Conservation (phyloP, 92 coral and sea anemone species). For the Montipora capitata region DNA sequence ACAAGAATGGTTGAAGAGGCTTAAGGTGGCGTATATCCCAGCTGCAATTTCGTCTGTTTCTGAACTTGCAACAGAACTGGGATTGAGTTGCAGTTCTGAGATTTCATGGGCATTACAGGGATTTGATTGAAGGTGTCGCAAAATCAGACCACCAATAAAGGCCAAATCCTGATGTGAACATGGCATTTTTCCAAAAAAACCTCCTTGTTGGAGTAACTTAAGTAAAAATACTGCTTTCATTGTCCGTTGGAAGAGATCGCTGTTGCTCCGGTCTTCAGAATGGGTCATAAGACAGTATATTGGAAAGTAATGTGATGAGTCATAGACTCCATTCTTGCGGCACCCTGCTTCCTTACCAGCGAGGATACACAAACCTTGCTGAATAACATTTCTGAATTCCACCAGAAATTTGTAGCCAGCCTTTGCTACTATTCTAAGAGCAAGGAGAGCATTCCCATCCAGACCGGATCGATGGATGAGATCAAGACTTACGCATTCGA, state of each 20-base stretch:
- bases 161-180: constrained; percentile 50
- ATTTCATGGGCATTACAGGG: constrained; percentile 99
- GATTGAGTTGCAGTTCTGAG: constrained; percentile 88
- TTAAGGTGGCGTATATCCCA: constrained; percentile 92
- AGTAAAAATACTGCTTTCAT: constrained; percentile 84
- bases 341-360: constrained; percentile 54
- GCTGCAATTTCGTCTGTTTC: constrained; percentile 95
- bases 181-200: constrained; percentile 42
- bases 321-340: constrained; percentile 65
- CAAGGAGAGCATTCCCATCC: constrained; percentile 89
- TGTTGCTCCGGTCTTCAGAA: constrained; percentile 76
- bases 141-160: constrained; percentile 84
- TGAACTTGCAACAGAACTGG: constrained; percentile 88
- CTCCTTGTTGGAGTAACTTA: constrained; percentile 79
- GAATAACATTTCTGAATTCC: constrained; percentile 44
- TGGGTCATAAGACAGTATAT: constrained; percentile 94
- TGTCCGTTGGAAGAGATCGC: constrained; percentile 94
- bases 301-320: constrained; percentile 82
- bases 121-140: constrained; percentile 91
- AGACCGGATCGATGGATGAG: constrained; percentile 85
- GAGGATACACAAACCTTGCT: constrained; percentile 23
- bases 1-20: constrained; percentile 96
- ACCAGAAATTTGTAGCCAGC: constrained; percentile 78
- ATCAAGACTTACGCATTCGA: constrained; percentile 86
- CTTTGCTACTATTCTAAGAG: constrained; percentile 88